Conservation (phyloP, 2,113 vertebrate species). For the Leiothrix lutea region DNA sequence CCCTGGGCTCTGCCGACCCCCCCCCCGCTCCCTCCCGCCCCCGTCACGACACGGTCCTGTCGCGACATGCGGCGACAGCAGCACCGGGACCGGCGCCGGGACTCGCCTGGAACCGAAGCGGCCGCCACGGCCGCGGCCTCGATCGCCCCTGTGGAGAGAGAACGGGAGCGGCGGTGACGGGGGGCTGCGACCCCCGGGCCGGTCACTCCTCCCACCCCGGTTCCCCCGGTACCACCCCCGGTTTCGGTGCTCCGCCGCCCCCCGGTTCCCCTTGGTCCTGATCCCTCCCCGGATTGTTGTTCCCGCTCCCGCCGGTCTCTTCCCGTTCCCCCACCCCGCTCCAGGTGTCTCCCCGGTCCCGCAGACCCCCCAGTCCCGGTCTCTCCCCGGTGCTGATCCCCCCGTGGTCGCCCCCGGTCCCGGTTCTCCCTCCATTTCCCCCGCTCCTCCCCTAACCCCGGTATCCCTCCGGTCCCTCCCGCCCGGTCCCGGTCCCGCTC, state of each 20-base stretch:
- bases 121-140: conserved; percentile 30
- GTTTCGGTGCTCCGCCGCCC: too few species aligned
- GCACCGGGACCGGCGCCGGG: neutral
- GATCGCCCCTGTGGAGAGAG: conserved; percentile 1
- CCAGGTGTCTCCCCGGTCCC: too few species aligned
- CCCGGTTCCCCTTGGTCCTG: neutral
- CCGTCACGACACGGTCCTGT: neutral
- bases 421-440: neutral
- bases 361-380: too few species aligned
- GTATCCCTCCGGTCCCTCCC: too few species aligned
- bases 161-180: neutral
- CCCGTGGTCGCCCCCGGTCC: too few species aligned
- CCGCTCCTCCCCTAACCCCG: neutral
- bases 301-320: neutral
- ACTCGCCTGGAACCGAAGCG: conserved; percentile 28
- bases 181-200: neutral
- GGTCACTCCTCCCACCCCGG: too few species aligned
- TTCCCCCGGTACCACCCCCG: too few species aligned
- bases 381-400: too few species aligned
- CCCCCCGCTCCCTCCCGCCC: too few species aligned
- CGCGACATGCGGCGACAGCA: neutral
- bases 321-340: too few species aligned
- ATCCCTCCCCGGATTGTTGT: neutral
- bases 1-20: fast-evolving
- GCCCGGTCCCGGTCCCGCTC: too few species aligned